Base-by-base conservation (phyloP, 2,797 vertebrate species). In the Thamnophis elegans region DNA sequence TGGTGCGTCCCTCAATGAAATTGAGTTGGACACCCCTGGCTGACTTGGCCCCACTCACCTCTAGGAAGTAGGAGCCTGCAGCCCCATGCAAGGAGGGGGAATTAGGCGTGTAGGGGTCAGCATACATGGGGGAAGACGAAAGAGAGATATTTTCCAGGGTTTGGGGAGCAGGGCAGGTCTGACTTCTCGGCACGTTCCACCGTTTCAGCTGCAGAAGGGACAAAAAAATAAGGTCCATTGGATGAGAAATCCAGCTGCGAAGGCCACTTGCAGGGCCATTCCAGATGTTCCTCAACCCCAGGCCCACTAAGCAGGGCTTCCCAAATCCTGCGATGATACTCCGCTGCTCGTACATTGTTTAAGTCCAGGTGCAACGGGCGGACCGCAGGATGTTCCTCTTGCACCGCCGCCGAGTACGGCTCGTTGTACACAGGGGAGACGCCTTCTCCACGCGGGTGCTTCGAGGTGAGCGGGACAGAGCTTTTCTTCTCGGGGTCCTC, bases 31-130 rank as follows among this genome's bases (percentile, higher is more conserved):
- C 55, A 5, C 55, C 5, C 1, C 14, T 16, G 4, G 55, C 14
- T 56, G 28, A 62, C 4, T 18, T 18, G 2, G 0, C 12, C 6
- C 14, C 59, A 68, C 73, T 82, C 95, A 97, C 97, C 97, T 95
- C 95, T 58, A 95, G 90, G 93, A 93, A 87, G 82, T 36, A 73
- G 42, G 95, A 88, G 0, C 95, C 94, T 2, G 87, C 92, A 87
- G 82, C 8, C 20, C 90, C 96, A 89, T 26, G 92, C 9, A 93
- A 90, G 14, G 94, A 51, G 47, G 94, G 95, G 2, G 94, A 93
- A 0, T 97, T 98, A 2, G 98, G 98, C 0, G 97, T 97, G 94
- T 97, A 97, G 89, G 99, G 99, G 91, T 98, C 98, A 0, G 98
- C 97, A 2, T 98, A 98, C 90, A 98, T 95, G 0, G 98, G 98